Base-by-base conservation (phyloP, 2,888 invertebrate genomes). In the Cosmopolites sordidus region DNA sequence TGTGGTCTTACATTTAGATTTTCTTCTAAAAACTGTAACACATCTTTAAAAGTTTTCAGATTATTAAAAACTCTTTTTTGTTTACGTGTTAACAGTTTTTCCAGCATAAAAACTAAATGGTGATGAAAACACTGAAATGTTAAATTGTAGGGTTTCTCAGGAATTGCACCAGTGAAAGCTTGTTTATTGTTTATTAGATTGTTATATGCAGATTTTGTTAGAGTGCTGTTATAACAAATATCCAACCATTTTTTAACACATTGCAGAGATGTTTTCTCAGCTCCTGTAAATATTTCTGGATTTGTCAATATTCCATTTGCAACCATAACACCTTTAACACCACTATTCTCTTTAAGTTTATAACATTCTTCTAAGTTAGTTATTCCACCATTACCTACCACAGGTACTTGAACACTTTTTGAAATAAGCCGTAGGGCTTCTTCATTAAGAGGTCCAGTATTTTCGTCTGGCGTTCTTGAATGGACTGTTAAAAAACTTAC, bases 101-200 rank as follows among this genome's bases (percentile, higher is more conserved):
- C 92, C 66, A 93, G 78, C 98, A 98, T 98, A 71, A 93, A 95
- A 45, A 93, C 91, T 58, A 98, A 80, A 75, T 98, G 98, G 71
- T 97, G 95, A 75, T 98, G 98, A 67, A 97, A 93, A 68, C 84
- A 85, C 61, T 89, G 84, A 72, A 90, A 96, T 45, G 83, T 81
- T 50, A 89, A 61, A 61, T 72, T 82, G 50, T 73, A 75, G 38
- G 87, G 82, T 58, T 77, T 75, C 16, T 81, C 78, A 39, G 78
- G 68, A 53, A 72, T 68, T 1, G 48, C 59, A 11, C 29, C 47
- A 45, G 3, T 22, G 3, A 22, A 22, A 8, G 22, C 8, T 5
- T 3, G 3, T 8, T 22, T 22, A 5, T 22, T 22, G 8, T 22
- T 22, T 22, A 22, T 22, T 22, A 22, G 22, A 22, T 22, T 22